Base-by-base conservation (phyloP, 2,113 vertebrate species). In the Oxyura jamaicensis region DNA sequence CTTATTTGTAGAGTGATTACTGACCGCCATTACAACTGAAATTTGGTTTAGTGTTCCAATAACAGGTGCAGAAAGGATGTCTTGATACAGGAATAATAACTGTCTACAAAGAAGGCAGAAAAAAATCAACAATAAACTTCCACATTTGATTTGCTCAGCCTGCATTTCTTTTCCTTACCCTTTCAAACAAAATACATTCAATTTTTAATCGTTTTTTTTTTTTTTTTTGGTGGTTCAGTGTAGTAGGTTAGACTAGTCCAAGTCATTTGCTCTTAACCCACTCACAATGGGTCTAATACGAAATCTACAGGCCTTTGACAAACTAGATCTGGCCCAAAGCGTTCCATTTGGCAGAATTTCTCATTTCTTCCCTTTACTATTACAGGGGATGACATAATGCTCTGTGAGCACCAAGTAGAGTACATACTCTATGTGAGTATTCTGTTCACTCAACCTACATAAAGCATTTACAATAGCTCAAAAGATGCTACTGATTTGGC, bases 1-100 rank as follows among this genome's bases (percentile, higher is more conserved):
- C 16, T 74, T 83, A 86, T 90, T 83, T 73, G 89, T 80, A 59
- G 36, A 78, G 29, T 59, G 81, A 95, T 89, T 90, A 98, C 99
- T 99, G 95, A 99, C 99, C 95, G 98, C 55, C 98, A 98, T 98
- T 62, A 99, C 97, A 52, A 98, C 96, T 22, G 96, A 98, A 97
- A 99, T 98, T 81, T 98, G 98, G 83, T 95, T 96, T 91, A 98
- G 92, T 46, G 97, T 98, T 93, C 98, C 98, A 91, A 98, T 90
- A 48, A 98, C 96, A 89, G 99, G 99, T 65, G 98, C 98, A 69
- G 98, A 98, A 92, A 99, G 92, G 84, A 99, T 10, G 29, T 99
- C 98, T 86, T 98, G 89, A 79, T 98, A 83, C 31, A 98, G 94
- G 96, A 98, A 94, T 63, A 99, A 78, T 86, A 99, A 93, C 20